These are phyloP conservation scores for Poecilia velifera DNA, from an alignment of 2,797 vertebrate species.

Conservation along the genomic window DNA sequence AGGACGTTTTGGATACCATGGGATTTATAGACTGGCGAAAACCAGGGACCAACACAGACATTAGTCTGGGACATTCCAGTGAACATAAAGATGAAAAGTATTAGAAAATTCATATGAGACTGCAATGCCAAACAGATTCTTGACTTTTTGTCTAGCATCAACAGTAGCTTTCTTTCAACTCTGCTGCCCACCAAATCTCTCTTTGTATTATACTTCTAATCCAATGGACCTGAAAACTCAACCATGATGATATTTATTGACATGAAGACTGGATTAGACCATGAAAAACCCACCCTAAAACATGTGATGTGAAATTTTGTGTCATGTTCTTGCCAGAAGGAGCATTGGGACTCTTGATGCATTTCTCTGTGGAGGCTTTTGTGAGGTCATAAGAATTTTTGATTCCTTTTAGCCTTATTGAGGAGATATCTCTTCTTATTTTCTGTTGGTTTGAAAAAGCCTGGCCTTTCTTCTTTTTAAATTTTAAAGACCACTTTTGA, in stretches of 20 bases:
- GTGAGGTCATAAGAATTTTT: conserved; percentile 74
- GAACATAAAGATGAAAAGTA: conserved; percentile 43
- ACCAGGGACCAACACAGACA: conserved; percentile 68
- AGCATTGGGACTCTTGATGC: conserved; percentile 68
- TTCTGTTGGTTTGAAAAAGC: conserved; percentile 64
- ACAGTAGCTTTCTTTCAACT: conserved; percentile 69
- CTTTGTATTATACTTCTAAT: conserved; percentile 78
- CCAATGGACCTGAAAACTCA: conserved; percentile 60
- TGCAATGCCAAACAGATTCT: conserved; percentile 56
- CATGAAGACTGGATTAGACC: conserved; percentile 60
- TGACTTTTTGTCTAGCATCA: conserved; percentile 61
- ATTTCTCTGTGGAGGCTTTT: conserved; percentile 76
- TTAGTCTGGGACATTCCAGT: conserved; percentile 64
- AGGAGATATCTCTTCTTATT: conserved; percentile 61
- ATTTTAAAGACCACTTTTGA: conserved; percentile 63
- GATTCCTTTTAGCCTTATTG: conserved; percentile 76
- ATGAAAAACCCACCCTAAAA: conserved; percentile 46
- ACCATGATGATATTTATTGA: conserved; percentile 73
- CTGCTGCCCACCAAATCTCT: conserved; percentile 68
- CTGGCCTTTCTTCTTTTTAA: conserved; percentile 61
- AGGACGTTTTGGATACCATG: conserved; percentile 65
- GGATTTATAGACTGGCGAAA: conserved; percentile 59
- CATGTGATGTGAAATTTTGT: conserved; percentile 77
- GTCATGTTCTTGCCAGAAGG: conserved; percentile 68
- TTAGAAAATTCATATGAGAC: conserved; percentile 49